phyloP scores from a whole-genome alignment of 2,113 vertebrate genomes.

The Leptocoma aspasia region DNA sequence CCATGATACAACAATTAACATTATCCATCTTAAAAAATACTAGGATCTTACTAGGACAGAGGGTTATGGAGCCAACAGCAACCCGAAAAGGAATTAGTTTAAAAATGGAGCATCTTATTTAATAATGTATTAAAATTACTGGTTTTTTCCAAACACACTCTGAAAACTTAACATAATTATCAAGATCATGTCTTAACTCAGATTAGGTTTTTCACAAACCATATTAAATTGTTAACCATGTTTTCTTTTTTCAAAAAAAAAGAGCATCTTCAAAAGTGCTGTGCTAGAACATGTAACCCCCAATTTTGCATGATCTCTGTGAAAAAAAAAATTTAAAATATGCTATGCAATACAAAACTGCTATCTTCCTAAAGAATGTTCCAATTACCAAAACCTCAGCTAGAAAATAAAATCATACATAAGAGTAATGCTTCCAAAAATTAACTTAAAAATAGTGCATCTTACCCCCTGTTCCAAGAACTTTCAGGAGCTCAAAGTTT shows the following conservation, averaged over 20 bases:
- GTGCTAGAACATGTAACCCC: neutral
- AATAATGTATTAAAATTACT: neutral
- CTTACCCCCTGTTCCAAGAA: constrained; percentile 97
- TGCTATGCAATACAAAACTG: neutral
- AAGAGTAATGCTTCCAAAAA: neutral
- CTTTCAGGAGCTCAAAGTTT: constrained; percentile 96
- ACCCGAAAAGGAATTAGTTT: neutral
- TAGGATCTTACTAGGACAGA: neutral
- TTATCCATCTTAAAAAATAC: neutral
- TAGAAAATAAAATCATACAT: neutral
- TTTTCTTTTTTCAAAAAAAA: neutral
- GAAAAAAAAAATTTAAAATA: neutral
- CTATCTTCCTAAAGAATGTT: neutral
- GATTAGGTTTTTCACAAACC: neutral
- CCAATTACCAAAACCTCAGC: neutral
- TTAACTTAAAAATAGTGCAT: neutral
- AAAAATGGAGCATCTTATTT: neutral
- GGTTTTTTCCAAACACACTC: rapidly evolving
- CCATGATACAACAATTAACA: neutral
- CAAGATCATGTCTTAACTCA: neutral
- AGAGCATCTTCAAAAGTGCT: neutral
- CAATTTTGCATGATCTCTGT: neutral
- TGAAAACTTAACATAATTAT: neutral
- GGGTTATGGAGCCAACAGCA: neutral
- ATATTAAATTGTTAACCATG: neutral